Conservation (phyloP, 2,113 vertebrate genomes). For the Thalassoma bifasciatum region DNA sequence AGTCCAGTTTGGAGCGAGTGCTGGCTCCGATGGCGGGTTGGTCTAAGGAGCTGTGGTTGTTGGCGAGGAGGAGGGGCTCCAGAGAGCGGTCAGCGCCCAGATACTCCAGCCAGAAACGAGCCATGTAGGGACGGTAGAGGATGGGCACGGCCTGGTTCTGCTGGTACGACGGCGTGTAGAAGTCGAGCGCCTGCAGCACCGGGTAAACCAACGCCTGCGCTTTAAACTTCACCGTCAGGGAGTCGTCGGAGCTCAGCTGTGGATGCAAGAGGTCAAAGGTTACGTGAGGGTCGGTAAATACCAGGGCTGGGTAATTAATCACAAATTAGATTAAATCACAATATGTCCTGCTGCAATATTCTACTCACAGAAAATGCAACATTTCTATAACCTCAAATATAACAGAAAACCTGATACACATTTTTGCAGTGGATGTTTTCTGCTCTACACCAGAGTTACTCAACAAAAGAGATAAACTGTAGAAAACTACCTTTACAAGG, state of each 20-base stretch:
- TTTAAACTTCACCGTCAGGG: conserved; percentile 82
- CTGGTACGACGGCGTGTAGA: conserved; percentile 94
- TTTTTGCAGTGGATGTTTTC: no score
- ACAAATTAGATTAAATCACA: no score
- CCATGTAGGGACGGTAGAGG: conserved; percentile 88
- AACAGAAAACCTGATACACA: no score
- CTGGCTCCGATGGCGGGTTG: conserved; percentile 71
- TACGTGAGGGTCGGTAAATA: neutral
- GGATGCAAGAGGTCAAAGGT: conserved; percentile 10
- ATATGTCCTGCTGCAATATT: no score
- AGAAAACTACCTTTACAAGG: no score
- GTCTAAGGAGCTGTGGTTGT: conserved; percentile 92
- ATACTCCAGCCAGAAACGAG: conserved; percentile 92
- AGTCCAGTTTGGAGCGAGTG: conserved; percentile 84
- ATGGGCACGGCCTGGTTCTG: conserved; percentile 91
- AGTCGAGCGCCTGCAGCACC: conserved; percentile 93
- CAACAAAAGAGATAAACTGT: no score
- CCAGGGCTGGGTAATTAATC: no score
- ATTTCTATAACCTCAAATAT: no score
- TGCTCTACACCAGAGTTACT: no score
- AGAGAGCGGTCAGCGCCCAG: conserved; percentile 85
- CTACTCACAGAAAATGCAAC: no score
- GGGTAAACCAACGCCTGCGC: conserved; percentile 95
- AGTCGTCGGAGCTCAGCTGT: conserved; percentile 86
- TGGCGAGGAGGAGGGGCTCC: conserved; percentile 85